These are phyloP conservation scores for Peromyscus polionotus DNA, from an alignment of 2,113 vertebrate genomes.

Conservation along the genomic window DNA sequence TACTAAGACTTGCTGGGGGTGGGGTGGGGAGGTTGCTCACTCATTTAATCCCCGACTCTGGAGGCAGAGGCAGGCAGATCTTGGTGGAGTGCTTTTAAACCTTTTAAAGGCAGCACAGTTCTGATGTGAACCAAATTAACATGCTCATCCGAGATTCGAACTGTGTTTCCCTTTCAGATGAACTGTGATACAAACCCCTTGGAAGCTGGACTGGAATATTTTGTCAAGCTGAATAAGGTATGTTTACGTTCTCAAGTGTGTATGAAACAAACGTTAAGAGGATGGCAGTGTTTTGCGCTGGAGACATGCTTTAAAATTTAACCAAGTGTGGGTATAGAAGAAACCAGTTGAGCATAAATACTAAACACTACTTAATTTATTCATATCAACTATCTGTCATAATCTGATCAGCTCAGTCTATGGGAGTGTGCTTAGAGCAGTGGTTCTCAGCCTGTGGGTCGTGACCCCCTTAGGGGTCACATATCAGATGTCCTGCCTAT, in stretches of 20 bases:
- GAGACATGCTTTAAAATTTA: conserved; percentile 50
- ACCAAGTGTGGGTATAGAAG: background rate
- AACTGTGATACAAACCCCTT: conserved; percentile 98
- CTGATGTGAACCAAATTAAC: background rate
- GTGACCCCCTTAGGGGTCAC: background rate
- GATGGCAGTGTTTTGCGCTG: background rate
- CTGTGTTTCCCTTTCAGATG: conserved; percentile 90
- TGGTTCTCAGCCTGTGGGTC: background rate
- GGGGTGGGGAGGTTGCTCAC: background rate
- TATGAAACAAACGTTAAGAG: conserved; percentile 20
- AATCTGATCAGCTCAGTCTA: background rate
- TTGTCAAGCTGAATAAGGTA: conserved; percentile 98
- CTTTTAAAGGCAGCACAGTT: background rate
- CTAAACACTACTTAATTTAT: background rate
- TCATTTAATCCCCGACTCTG: background rate
- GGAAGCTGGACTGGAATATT: conserved; percentile 96
- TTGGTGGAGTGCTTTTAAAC: background rate
- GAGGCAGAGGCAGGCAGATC: background rate
- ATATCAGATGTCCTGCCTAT: background rate
- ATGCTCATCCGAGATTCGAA: background rate
- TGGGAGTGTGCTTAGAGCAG: background rate
- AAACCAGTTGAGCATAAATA: background rate
- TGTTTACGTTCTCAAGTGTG: conserved; percentile 63
- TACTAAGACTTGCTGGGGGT: background rate
- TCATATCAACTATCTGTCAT: background rate